These are phyloP conservation scores for Serranus cabrilla DNA, from an alignment of 2,797 vertebrate species.

Conservation along the genomic window DNA sequence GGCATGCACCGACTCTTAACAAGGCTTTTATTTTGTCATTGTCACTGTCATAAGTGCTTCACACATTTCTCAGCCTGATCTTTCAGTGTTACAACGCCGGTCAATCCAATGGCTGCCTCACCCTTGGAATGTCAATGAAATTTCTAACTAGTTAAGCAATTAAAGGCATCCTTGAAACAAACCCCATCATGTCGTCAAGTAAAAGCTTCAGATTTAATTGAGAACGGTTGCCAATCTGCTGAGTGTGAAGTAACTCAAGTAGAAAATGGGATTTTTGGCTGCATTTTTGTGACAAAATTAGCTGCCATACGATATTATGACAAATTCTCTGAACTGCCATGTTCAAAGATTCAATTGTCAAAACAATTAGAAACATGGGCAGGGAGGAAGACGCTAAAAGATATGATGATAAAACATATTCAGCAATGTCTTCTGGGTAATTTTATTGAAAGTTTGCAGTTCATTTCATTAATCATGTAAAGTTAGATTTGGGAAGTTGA, in stretches of 20 bases:
- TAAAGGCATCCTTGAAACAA: conserved; percentile 66
- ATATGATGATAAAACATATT: conserved; percentile 10
- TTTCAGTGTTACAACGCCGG: conserved; percentile 1
- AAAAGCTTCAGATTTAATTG: conserved; percentile 78
- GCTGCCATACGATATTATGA: conserved; percentile 63
- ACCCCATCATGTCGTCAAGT: conserved; percentile 60
- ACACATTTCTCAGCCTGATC: conserved; percentile 21
- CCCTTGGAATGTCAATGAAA: conserved; percentile 52
- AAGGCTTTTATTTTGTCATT: conserved; percentile 30
- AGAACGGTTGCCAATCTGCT: conserved; percentile 67
- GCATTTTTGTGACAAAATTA: conserved; percentile 53
- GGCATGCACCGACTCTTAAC: conserved; percentile 11
- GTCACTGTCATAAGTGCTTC: conserved; percentile 10
- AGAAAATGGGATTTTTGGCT: conserved; percentile 74
- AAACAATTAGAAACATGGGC: conserved; percentile 30
- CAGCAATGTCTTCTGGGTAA: conserved; percentile 1
- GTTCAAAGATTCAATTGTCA: conserved; percentile 61
- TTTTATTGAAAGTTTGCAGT: conserved; percentile 2
- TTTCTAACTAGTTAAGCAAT: conserved; percentile 62
- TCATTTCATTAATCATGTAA: conserved; percentile 27
- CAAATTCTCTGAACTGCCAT: conserved; percentile 60
- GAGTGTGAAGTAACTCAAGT: conserved; percentile 71
- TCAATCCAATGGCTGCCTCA: conserved; percentile 38
- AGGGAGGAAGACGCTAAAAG: conserved; percentile 18
- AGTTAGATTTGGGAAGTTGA: conserved; percentile 15